Base-by-base conservation (phyloP, 1,140 invertebrate species). In the Pentalonia nigronervosa region DNA sequence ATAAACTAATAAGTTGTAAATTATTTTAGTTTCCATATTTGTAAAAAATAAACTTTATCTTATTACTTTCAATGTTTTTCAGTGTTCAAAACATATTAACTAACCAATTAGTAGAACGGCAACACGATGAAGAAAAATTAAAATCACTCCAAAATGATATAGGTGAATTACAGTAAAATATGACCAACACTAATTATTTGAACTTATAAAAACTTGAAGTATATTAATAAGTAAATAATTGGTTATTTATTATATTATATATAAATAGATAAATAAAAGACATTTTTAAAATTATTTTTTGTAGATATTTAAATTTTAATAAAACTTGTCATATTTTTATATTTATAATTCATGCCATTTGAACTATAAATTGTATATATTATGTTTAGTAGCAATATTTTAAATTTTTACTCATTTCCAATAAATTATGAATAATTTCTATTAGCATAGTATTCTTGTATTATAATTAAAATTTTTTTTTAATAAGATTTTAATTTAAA, bases 81-180 rank as follows among this genome's bases (percentile, higher is more conserved):
- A 90, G 89, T 60, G 60, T 90, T 56, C 50, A 90, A 90, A 90
- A 90, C 11, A 36, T 90, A 41, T 45, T 90, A 60, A 56, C 53
- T 34, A 90, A 90, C 36, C 50, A 90, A 25, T 7, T 60, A 17
- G 30, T 60, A 30, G 89, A 60, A 60, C 89, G 50, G 1, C 30
- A 90, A 25, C 89, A 90, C 2, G 89, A 90, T 30, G 50, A 90
- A 90, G 89, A 90, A 60, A 41, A 45, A 41, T 60, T 90, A 45
- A 53, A 23, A 90, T 14, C 17, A 90, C 56, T 90, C 11, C 41
- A 60, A 60, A 90, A 41, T 25, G 50, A 90, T 90, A 45, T 90
- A 90, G 9, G 89, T 41, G 60, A 90, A 90, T 45, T 90, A 41
- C 89, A 34, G 25, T 21, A 60, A 7, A 36, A 90, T 56, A 90